These are phyloP conservation scores for Apteryx owenii DNA, from an alignment of 2,113 vertebrate genomes.

Conservation along the genomic window DNA sequence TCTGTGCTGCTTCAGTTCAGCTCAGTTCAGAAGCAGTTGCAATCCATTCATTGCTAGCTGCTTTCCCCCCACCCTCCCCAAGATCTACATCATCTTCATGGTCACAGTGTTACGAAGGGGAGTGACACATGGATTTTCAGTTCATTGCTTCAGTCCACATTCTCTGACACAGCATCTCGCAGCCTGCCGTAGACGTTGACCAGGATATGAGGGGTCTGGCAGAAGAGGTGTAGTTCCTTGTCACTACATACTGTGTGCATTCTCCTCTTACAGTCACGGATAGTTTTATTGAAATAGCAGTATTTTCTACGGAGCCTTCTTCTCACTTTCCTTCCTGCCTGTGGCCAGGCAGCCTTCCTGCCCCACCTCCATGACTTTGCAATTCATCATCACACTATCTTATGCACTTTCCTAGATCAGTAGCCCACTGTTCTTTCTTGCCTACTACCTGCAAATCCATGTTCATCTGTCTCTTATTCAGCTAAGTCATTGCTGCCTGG, in stretches of 20 bases:
- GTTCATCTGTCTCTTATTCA: not conserved
- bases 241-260: too few relatives aligned
- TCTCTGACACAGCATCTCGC: not conserved
- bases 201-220: not conserved
- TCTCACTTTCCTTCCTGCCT: not conserved
- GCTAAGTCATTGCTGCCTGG: not conserved
- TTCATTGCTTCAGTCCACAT: not conserved
- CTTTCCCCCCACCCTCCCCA: fast-evolving
- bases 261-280: not conserved
- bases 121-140: not conserved
- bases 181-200: not conserved
- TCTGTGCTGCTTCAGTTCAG: not conserved
- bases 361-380: not conserved
- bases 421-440: not conserved
- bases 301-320: not conserved
- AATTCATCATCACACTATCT: not conserved
- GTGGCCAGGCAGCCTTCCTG: not conserved
- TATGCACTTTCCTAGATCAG: not conserved
- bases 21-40: not conserved
- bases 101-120: not conserved
- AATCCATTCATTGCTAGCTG: not conserved
- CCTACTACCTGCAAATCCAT: not conserved
- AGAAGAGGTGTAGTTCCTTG: not conserved
- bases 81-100: not conserved
- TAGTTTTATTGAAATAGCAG: not conserved